phyloP scores from a whole-genome alignment of 1,140 invertebrate genomes.

The Pseudomyrmex flavicornis region DNA sequence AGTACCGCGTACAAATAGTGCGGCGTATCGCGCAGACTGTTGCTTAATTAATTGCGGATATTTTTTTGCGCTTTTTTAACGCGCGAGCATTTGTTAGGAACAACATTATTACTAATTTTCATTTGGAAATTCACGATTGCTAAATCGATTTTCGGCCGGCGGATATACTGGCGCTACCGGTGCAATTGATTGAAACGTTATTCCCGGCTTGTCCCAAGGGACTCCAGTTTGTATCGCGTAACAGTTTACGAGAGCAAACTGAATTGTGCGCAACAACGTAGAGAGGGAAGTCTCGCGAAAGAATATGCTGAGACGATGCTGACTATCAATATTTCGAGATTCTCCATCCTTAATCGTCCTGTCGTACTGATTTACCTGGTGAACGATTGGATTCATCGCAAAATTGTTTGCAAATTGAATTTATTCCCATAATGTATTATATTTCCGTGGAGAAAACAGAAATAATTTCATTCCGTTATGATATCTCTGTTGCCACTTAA shows the following conservation, averaged over 20 bases:
- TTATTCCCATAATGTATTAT: conserved; percentile 2
- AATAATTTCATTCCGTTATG: conserved; percentile 16
- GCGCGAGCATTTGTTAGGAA: conserved; percentile 13
- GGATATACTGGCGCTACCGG: conserved; percentile 11
- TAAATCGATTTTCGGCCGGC: conserved; percentile 24
- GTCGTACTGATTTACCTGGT: conserved; percentile 32
- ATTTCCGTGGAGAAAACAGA: neutral
- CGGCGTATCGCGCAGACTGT: conserved; percentile 8
- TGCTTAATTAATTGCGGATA: conserved; percentile 29
- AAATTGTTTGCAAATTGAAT: conserved; percentile 41
- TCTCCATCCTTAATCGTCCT: neutral
- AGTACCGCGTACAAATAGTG: conserved; percentile 10
- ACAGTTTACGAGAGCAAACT: conserved; percentile 63
- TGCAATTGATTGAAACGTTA: conserved; percentile 68
- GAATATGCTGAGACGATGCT: conserved; percentile 36
- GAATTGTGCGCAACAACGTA: conserved; percentile 54
- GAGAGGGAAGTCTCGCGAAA: neutral
- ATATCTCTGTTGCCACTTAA: conserved; percentile 4
- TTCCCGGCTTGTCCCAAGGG: conserved; percentile 33
- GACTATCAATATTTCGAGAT: conserved; percentile 36
- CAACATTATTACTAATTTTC: conserved; percentile 38
- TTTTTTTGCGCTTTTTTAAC: conserved; percentile 1
- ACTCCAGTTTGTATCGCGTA: conserved; percentile 46
- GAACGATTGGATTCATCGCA: neutral
- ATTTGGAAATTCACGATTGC: neutral